Percentiles rank a stretch among this genome's conserved stretches.
Conservation (phyloP, 2,113 vertebrate genomes). For the Cyphomyrus discorhynchus region DNA sequence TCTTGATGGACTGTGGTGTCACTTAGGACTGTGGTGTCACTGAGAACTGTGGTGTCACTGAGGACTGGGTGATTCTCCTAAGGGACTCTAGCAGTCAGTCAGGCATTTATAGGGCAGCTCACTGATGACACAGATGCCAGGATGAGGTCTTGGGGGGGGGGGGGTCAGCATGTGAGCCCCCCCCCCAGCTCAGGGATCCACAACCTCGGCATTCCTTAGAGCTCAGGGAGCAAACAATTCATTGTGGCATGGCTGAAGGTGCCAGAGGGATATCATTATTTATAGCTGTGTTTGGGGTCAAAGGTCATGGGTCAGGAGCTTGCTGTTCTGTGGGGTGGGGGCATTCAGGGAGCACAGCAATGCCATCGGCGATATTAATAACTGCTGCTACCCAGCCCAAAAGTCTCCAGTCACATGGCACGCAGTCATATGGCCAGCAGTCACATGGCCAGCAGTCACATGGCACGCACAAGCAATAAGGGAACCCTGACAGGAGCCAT, state of each 20-base stretch:
- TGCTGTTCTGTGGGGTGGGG: neutral
- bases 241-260: neutral
- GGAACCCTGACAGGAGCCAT: neutral
- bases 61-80: neutral
- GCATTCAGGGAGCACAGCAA: neutral
- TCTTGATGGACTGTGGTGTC: neutral
- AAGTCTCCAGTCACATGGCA: neutral
- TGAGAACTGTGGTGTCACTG: too few relatives aligned
- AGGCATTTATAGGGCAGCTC: neutral
- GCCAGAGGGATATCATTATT: neutral
- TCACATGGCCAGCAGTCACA: neutral
- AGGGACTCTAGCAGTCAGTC: neutral
- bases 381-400: conserved; percentile 17
- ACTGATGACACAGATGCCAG: neutral
- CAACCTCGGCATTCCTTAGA: neutral
- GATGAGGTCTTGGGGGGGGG: neutral
- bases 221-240: neutral
- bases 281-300: neutral
- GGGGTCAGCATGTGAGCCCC: neutral
- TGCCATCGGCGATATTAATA: conserved; percentile 36
- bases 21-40: neutral
- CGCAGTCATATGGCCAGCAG: neutral
- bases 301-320: neutral
- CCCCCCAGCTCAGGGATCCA: neutral
- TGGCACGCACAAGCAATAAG: neutral